phyloP scores from a whole-genome alignment of 2,888 invertebrate species.

The Zaprionus obscuricornis region DNA sequence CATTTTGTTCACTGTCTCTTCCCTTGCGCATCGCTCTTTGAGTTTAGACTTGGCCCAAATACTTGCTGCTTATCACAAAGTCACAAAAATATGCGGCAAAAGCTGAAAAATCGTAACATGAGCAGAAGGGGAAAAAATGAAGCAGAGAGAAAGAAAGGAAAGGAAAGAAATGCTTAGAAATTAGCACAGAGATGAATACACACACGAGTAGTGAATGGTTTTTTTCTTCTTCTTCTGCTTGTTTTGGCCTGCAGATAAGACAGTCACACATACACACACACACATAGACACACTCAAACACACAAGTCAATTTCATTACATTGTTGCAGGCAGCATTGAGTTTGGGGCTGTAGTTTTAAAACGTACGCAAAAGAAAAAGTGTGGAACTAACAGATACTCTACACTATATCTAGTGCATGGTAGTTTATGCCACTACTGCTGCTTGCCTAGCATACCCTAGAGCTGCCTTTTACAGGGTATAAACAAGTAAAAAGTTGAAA shows the following conservation, averaged over 20 bases:
- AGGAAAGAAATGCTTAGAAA: constrained; percentile 71
- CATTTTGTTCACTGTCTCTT: constrained; percentile 15
- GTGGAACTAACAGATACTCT: too few species aligned
- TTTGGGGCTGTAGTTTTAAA: constrained; percentile 44
- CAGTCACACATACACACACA: constrained; percentile 16
- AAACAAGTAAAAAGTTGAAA: constrained; percentile 60
- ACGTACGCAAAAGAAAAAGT: constrained; percentile 32
- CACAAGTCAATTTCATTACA: constrained; percentile 72
- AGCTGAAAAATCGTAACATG: too few species aligned
- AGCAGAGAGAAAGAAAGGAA: constrained; percentile 13
- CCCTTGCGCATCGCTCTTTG: not conserved
- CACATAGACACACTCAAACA: constrained; percentile 1
- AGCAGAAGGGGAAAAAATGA: constrained; percentile 11
- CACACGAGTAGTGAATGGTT: constrained; percentile 57
- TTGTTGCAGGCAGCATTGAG: constrained; percentile 55
- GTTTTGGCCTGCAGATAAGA: constrained; percentile 58
- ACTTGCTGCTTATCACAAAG: constrained; percentile 43
- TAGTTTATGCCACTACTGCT: too few species aligned
- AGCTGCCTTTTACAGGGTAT: too few species aligned
- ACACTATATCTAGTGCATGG: too few species aligned
- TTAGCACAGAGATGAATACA: constrained; percentile 74
- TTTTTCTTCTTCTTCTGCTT: not conserved
- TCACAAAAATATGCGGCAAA: constrained; percentile 57
- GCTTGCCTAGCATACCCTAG: too few species aligned
- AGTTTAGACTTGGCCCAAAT: too few species aligned